These are phyloP conservation scores for Popillia japonica DNA, from an alignment of 1,140 invertebrate genomes.

Conservation along the genomic window DNA sequence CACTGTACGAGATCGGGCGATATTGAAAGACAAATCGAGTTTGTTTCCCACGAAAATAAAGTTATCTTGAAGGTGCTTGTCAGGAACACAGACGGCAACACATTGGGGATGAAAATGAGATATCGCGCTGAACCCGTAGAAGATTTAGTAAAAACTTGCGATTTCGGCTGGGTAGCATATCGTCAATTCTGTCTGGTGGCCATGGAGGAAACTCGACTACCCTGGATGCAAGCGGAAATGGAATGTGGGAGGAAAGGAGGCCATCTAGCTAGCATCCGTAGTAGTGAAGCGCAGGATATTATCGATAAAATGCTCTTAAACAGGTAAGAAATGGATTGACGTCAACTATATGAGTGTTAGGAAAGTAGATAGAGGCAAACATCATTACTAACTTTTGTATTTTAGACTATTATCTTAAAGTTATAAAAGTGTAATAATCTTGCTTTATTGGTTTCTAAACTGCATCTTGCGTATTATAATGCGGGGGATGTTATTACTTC, in stretches of 20 bases:
- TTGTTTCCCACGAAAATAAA: conserved; percentile 64
- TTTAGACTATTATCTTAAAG: no score
- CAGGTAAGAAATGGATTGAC: conserved; percentile 62
- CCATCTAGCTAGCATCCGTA: conserved; percentile 71
- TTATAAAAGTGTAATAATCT: no score
- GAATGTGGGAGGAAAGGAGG: conserved; percentile 70
- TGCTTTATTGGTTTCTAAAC: no score
- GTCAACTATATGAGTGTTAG: no score
- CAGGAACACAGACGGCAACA: conserved; percentile 56
- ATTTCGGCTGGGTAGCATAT: conserved; percentile 70
- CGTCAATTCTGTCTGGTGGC: conserved; percentile 70
- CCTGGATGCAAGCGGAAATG: conserved; percentile 72
- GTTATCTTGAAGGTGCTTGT: conserved; percentile 60
- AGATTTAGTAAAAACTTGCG: conserved; percentile 67
- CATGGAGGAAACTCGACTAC: conserved; percentile 63
- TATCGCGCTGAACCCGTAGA: conserved; percentile 64
- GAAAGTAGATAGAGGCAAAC: no score
- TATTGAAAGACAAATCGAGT: conserved; percentile 64
- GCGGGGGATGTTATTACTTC: no score
- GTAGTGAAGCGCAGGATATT: conserved; percentile 67
- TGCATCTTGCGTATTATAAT: no score
- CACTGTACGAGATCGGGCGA: conserved; percentile 67
- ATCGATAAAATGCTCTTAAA: conserved; percentile 68
- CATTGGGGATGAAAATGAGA: conserved; percentile 56
- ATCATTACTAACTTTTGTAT: no score